These are phyloP conservation scores for Hydrophis major DNA, from an alignment of 2,797 vertebrate genomes.

Conservation along the genomic window DNA sequence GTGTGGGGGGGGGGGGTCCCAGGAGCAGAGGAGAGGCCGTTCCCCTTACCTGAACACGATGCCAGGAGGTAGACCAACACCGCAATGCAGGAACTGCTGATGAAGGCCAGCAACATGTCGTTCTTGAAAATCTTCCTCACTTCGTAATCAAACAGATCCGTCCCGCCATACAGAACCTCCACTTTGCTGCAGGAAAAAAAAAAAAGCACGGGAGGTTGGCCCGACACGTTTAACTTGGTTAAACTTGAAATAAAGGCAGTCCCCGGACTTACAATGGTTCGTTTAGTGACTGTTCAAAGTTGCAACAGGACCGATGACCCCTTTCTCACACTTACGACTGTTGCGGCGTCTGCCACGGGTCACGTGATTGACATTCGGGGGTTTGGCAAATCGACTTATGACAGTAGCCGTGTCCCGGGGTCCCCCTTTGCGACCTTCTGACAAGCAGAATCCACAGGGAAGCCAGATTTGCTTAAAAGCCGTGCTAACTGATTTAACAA, in stretches of 20 bases:
- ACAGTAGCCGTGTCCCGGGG: too few species aligned
- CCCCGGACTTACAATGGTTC: neutral
- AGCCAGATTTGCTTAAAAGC: neutral
- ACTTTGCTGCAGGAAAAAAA: conserved; percentile 80
- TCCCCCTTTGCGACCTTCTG: too few species aligned
- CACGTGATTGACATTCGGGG: neutral
- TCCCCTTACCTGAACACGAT: conserved; percentile 87
- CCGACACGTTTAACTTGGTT: neutral
- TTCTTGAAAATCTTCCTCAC: conserved; percentile 95
- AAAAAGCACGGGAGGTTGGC: neutral
- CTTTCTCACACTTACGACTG: neutral
- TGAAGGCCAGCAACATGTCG: conserved; percentile 93
- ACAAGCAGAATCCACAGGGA: neutral
- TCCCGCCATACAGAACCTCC: conserved; percentile 93
- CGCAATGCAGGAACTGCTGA: conserved; percentile 92
- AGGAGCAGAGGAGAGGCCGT: neutral
- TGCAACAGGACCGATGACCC: neutral
- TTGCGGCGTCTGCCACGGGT: too few species aligned
- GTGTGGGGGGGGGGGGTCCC: neutral
- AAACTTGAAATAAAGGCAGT: neutral
- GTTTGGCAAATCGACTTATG: neutral
- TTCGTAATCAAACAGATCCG: conserved; percentile 95
- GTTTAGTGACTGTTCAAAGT: neutral
- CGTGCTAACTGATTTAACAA: fast-evolving
- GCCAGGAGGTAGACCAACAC: conserved; percentile 91